Base-by-base conservation (phyloP, 1,140 invertebrate genomes). In the Drosophila ironensis region DNA sequence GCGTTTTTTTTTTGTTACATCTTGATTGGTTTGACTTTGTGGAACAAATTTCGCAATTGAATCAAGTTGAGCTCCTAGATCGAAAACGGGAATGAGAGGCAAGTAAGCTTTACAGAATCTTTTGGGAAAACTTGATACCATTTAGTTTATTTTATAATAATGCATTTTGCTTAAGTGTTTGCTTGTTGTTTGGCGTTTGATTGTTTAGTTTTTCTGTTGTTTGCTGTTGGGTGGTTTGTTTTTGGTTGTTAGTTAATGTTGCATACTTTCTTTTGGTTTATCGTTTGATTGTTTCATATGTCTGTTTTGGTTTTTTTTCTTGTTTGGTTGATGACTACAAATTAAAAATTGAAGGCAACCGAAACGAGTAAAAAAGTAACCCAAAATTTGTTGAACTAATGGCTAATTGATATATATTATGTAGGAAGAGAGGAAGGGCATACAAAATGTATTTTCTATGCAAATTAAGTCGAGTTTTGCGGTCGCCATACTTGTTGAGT, bases 41-140 rank as follows among this genome's bases (percentile, higher is more conserved):
- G 88, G 87, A 89, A 86, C 81, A 84, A 74, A 69, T 86, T 88
- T 89, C 87, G 84, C 87, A 89, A 82, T 89, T 89, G 88, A 89
- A 89, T 89, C 87, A 89, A 89, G 87, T 89, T 89, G 87, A 89
- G 87, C 87, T 89, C 87, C 87, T 89, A 89, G 87, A 89, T 89
- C 87, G 87, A 89, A 89, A 89, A 89, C 87, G 87, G 87, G 87
- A 89, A 89, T 89, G 87, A 89, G 87, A 89, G 87, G 87, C 84
- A 89, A 89, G 87, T 88, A 89, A 89, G 87, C 87, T 89, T 86
- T 88, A 89, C 87, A 72, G 87, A 89, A 89, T 88, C 80, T 72
- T 89, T 84, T 88, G 82, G 87, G 87, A 89, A 89, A 89, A 89
- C 87, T 89, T 89, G 87, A 89, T 89, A 89, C 82, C 87, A 84